Conservation (phyloP, 2,888 invertebrate genomes). For the Calliopum simillimum region DNA sequence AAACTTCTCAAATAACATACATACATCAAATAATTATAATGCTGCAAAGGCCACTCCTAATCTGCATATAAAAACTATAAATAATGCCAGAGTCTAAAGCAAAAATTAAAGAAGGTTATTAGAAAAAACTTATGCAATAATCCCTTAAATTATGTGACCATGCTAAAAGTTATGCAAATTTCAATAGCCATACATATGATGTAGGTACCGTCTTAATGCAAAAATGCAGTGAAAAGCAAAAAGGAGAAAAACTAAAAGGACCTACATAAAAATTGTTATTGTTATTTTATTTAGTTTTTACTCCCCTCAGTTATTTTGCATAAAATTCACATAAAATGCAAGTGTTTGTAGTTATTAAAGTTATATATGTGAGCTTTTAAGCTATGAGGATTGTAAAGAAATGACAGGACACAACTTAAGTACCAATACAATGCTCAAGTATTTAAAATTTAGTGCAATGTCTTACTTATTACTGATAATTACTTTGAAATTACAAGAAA, state of each 20-base stretch:
- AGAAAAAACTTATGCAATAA: constrained; percentile 24
- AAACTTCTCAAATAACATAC: no score
- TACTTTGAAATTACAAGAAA: no score
- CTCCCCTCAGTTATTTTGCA: neutral
- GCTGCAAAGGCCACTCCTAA: neutral
- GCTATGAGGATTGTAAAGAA: no score
- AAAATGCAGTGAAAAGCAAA: neutral
- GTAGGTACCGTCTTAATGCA: neutral
- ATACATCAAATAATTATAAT: no score
- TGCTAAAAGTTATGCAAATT: constrained; percentile 18
- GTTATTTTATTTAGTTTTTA: neutral
- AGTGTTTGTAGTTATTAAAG: neutral
- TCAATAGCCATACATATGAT: neutral
- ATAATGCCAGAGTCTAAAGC: constrained; percentile 20
- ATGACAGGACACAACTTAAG: no score
- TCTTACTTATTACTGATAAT: no score
- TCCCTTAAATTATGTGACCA: constrained; percentile 3
- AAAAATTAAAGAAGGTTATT: constrained; percentile 26
- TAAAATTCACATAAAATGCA: neutral
- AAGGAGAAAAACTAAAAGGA: neutral
- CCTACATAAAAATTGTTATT: neutral
- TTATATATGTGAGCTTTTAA: no score
- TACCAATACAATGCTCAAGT: no score
- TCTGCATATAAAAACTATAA: constrained; percentile 18
- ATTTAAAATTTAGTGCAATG: no score